Conservation (phyloP, 2,888 invertebrate genomes). For the Herminia tarsipennalis region DNA sequence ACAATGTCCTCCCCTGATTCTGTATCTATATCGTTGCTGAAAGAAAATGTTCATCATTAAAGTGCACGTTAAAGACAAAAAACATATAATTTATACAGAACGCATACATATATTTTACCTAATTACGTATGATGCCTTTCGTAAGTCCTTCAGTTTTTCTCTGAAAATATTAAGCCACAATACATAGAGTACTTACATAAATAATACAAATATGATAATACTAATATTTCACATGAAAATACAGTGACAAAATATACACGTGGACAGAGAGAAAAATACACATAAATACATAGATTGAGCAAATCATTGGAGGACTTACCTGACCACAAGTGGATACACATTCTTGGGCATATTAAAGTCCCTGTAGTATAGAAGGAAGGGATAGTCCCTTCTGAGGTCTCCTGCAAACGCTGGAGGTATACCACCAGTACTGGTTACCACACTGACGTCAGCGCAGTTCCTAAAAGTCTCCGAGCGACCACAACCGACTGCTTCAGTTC, state of each 20-base stretch:
- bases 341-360: slow-evolving; percentile 88
- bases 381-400: slow-evolving; percentile 86
- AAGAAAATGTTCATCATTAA: slow-evolving; percentile 65
- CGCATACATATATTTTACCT: slow-evolving; percentile 62
- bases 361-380: slow-evolving; percentile 91
- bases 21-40: slow-evolving; percentile 77
- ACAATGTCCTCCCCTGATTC: slow-evolving; percentile 61
- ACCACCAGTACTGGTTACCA: slow-evolving; percentile 92
- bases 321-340: slow-evolving; percentile 90
- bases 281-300: slow-evolving; percentile 17
- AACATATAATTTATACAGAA: slow-evolving; percentile 36
- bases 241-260: slow-evolving; percentile 18
- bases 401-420: slow-evolving; percentile 89
- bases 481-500: slow-evolving; percentile 94
- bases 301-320: slow-evolving; percentile 71
- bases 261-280: slow-evolving; percentile 22
- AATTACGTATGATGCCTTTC: slow-evolving; percentile 65
- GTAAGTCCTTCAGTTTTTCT: slow-evolving; percentile 54
- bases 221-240: slow-evolving; percentile 17
- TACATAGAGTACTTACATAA: slow-evolving; percentile 36
- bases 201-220: slow-evolving; percentile 17
- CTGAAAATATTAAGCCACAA: slow-evolving; percentile 67
- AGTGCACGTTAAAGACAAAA: slow-evolving; percentile 49
- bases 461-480: slow-evolving; percentile 96
- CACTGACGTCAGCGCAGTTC: slow-evolving; percentile 95